Evolutionary conservation across 2,888 invertebrate species (phyloP).

Genomic region (Erynnis tages): DNA sequence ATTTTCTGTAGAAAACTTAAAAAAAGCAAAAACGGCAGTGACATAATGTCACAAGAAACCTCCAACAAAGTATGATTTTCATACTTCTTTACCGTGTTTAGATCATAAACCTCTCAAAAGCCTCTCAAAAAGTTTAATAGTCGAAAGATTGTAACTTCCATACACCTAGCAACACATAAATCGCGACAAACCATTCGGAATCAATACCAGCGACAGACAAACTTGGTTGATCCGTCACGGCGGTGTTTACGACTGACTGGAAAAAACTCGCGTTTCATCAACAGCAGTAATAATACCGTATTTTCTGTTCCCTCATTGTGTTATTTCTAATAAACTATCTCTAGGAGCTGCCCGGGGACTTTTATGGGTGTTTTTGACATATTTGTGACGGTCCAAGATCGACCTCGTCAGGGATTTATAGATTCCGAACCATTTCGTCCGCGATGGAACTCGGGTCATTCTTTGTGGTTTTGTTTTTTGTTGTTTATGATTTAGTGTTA

Average conservation of each 20-base stretch:
- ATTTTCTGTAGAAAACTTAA: too few relatives aligned
- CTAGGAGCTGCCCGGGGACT: constrained; percentile 57
- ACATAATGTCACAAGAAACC: too few relatives aligned
- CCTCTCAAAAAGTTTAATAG: constrained; percentile 4
- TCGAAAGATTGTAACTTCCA: constrained; percentile 5
- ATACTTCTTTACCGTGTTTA: constrained; percentile 5
- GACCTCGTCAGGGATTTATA: constrained; percentile 56
- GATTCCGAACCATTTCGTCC: constrained; percentile 69
- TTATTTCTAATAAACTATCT: constrained; percentile 70
- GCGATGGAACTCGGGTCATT: constrained; percentile 40
- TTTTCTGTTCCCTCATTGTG: constrained; percentile 51
- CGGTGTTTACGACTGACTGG: constrained; percentile 5
- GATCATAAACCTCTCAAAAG: constrained; percentile 11
- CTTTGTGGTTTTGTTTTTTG: constrained; percentile 48
- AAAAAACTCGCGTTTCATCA: constrained; percentile 31
- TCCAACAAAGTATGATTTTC: background rate
- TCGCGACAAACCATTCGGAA: constrained; percentile 14
- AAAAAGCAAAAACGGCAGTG: too few relatives aligned
- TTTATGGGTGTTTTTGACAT: constrained; percentile 74
- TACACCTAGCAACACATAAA: constrained; percentile 17
- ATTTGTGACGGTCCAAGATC: constrained; percentile 74
- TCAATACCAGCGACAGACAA: constrained; percentile 5
- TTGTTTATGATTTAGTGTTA: constrained; percentile 39
- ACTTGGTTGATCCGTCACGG: constrained; percentile 27
- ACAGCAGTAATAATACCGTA: constrained; percentile 47